These are phyloP conservation scores for Brenthis daphne DNA, from an alignment of 2,888 invertebrate species.

Conservation along the genomic window DNA sequence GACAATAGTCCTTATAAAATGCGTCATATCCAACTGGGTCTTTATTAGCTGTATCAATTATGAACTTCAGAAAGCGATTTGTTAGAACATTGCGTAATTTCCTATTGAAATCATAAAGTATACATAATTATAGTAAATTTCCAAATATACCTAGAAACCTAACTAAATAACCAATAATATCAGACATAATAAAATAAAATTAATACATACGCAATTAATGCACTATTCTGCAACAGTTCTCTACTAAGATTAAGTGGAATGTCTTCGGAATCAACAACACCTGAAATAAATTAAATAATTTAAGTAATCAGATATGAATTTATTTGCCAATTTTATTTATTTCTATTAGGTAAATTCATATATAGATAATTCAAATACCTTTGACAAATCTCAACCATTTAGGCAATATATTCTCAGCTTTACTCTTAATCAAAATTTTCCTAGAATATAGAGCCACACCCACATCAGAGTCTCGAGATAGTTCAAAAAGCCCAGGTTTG, in stretches of 20 bases:
- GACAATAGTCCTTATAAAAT: constrained; percentile 95
- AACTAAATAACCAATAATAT: too few species aligned
- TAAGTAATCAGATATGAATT: neutral
- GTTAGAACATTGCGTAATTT: constrained; percentile 93
- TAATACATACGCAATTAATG: constrained; percentile 88
- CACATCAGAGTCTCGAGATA: constrained; percentile 91
- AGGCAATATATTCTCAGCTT: constrained; percentile 94
- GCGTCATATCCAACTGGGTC: constrained; percentile 90
- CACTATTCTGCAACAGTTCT: constrained; percentile 96
- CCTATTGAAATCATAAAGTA: constrained; percentile 58
- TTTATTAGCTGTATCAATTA: constrained; percentile 92
- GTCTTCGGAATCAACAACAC: constrained; percentile 99
- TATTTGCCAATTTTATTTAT: too few species aligned
- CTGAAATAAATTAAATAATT: constrained; percentile 58
- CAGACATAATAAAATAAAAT: neutral
- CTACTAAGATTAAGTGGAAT: constrained; percentile 98
- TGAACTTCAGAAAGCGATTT: constrained; percentile 90
- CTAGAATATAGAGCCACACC: constrained; percentile 95
- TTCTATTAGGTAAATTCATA: neutral
- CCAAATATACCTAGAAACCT: too few species aligned
- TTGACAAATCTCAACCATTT: constrained; percentile 98
- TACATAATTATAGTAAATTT: neutral
- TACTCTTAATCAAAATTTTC: constrained; percentile 95
- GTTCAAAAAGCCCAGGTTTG: constrained; percentile 94
- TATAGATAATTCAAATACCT: constrained; percentile 74